Conservation (phyloP, 2,113 vertebrate genomes). For the Climacteris rufus region DNA sequence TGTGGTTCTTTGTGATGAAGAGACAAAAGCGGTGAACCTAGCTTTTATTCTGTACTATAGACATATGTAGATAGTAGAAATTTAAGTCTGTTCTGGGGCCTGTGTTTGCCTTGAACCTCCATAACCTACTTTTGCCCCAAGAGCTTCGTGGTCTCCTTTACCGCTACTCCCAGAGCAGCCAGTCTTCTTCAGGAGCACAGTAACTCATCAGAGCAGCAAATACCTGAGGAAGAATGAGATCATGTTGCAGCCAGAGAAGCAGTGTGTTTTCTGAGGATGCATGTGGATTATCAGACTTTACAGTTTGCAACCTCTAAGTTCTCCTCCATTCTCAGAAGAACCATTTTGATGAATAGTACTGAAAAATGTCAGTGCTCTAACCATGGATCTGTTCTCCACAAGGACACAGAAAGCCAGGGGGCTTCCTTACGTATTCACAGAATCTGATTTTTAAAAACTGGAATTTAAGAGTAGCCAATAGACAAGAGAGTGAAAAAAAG, state of each 20-base stretch:
- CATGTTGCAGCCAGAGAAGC: background rate
- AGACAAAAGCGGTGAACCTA: background rate
- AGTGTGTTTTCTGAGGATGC: background rate
- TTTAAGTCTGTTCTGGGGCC: background rate
- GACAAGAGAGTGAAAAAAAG: background rate
- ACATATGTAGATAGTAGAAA: background rate
- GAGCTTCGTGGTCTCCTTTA: background rate
- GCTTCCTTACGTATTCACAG: background rate
- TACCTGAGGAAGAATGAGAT: background rate
- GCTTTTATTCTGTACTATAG: background rate
- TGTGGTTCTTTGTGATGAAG: background rate
- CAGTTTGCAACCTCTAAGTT: background rate
- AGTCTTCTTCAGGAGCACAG: background rate
- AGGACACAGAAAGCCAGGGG: background rate
- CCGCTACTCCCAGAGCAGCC: background rate
- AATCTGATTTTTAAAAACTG: background rate
- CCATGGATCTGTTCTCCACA: background rate
- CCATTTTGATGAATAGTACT: background rate
- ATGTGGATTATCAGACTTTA: background rate
- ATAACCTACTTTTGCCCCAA: background rate
- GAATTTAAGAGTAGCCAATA: background rate
- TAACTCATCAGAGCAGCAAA: background rate
- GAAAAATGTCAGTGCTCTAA: background rate
- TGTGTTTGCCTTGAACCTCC: background rate
- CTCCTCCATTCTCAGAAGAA: background rate